Base-by-base conservation (phyloP, 1,140 invertebrate species). In the Cyrtorhinus lividipennis region DNA sequence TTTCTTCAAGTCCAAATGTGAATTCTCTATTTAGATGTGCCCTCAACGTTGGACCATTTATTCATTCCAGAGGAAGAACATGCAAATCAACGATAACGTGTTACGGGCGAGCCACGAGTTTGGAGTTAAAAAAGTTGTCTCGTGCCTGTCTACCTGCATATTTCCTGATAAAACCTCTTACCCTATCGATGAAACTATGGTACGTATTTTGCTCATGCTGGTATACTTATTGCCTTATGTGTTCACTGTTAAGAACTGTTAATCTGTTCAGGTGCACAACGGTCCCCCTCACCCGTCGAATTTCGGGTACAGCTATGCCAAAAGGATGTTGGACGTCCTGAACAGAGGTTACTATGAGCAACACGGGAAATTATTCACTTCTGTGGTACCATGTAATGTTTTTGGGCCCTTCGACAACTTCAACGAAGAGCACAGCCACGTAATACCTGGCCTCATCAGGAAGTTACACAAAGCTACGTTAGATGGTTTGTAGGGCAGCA, bases 131-230 rank as follows among this genome's bases (percentile, higher is more conserved):
- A 99, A 98, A 77, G 92, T 98, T 23, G 87, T 99, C 0, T 99
- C 96, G 0, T 99, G 96, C 74, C 78, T 99, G 1, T 98, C 95
- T 0, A 99, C 96, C 0, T 99, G 96, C 71, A 98, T 99, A 69
- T 99, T 99, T 74, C 96, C 96, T 15, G 94, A 99, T 73, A 95
- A 98, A 75, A 98, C 93, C 3, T 84, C 82, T 13, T 99, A 99
- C 78, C 96, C 96, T 2, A 99, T 99, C 65, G 89, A 98, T 76
- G 96, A 99, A 79, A 92, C 88, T 12, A 97, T 97, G 95, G 91
- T 95, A 77, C 77, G 73, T 62, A 62, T 38, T 38, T 15, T 38
- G 30, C 5, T 38, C 5, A 38, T 38, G 5, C 5, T 38, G 15
- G 30, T 38, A 38, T 5, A 38, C 61, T 62, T 62, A n/a, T 18